A percentile compares a stretch with the other conserved stretches of the same genome.
Evolutionary conservation across 2,797 vertebrate species (phyloP).

Genomic region (Lindbergichthys nudifrons): DNA sequence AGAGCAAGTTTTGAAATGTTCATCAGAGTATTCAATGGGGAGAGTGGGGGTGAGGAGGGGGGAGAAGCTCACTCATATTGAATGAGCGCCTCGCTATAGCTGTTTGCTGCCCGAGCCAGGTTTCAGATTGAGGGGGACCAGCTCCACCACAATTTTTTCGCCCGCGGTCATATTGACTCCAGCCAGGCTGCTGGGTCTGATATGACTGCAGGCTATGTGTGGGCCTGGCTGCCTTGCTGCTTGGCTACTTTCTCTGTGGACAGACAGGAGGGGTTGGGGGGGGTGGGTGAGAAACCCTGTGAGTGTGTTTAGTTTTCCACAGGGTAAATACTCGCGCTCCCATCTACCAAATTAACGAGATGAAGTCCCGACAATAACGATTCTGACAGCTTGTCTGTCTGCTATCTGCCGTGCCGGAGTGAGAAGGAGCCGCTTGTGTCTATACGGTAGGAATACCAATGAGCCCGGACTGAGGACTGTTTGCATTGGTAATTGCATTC

Average conservation of each 20-base stretch:
- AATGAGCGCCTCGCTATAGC: conserved; percentile 50
- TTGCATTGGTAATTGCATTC: conserved; percentile 60
- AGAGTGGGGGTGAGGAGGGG: too few relatives aligned
- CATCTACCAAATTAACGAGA: conserved; percentile 84
- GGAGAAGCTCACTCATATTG: conserved; percentile 50
- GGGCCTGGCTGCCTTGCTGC: conserved; percentile 70
- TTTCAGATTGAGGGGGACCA: conserved; percentile 65
- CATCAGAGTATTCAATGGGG: conserved; percentile 27
- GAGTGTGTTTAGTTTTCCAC: conserved; percentile 80
- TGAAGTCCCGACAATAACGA: conserved; percentile 73
- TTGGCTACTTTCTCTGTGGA: conserved; percentile 59
- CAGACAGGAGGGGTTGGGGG: not conserved
- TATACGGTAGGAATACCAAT: conserved; percentile 69
- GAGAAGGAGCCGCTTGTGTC: conserved; percentile 38
- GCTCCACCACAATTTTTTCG: conserved; percentile 72
- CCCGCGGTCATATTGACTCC: conserved; percentile 85
- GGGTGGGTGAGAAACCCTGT: conserved; percentile 46
- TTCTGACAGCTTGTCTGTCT: conserved; percentile 80
- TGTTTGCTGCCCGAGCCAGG: conserved; percentile 56
- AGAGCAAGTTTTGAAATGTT: conserved; percentile 49
- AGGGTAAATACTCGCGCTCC: conserved; percentile 80
- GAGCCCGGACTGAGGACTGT: conserved; percentile 49
- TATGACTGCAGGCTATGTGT: conserved; percentile 86
- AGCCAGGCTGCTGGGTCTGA: conserved; percentile 82
- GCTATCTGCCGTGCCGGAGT: conserved; percentile 51